Evolutionary conservation across 2,797 vertebrate genomes (phyloP).

Genomic region (Macrochelys suwanniensis): DNA sequence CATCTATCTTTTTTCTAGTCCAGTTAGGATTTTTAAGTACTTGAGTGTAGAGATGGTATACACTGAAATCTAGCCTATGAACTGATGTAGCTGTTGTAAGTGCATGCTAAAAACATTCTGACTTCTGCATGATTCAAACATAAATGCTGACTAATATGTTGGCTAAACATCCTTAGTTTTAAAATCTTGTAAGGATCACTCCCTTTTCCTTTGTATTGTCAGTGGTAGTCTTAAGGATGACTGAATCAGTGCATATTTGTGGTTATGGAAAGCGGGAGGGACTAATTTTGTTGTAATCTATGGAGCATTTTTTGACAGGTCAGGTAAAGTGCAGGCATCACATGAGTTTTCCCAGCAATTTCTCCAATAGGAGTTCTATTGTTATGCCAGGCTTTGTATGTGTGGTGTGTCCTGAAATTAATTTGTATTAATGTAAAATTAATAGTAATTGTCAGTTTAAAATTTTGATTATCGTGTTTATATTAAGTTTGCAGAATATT

Average conservation of each 20-base stretch:
- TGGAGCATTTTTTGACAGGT: not conserved
- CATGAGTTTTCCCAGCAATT: not conserved
- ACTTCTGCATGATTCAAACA: not conserved
- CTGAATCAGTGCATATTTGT: rapidly evolving
- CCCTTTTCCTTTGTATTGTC: not conserved
- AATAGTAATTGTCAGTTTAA: not conserved
- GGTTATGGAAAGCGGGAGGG: not conserved
- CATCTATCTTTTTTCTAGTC: rapidly evolving
- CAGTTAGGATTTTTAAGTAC: not conserved
- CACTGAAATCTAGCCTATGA: not conserved
- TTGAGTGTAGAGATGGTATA: not conserved
- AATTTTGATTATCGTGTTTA: conserved; percentile 18
- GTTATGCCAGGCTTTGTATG: not conserved
- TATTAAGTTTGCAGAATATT: conserved; percentile 30
- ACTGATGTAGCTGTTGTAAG: not conserved
- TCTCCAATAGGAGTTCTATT: not conserved
- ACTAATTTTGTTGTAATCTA: not conserved
- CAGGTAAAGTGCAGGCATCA: not conserved
- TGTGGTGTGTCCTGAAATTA: not conserved
- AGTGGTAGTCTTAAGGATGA: not conserved
- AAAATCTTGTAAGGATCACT: not conserved
- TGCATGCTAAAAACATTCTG: not conserved
- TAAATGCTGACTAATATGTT: not conserved
- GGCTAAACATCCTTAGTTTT: not conserved
- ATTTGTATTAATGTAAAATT: conserved; percentile 6